A percentile compares a stretch with the other conserved stretches of the same genome.
Conservation (phyloP, 2,888 invertebrate species). For the Gandaritis pyraliata region DNA sequence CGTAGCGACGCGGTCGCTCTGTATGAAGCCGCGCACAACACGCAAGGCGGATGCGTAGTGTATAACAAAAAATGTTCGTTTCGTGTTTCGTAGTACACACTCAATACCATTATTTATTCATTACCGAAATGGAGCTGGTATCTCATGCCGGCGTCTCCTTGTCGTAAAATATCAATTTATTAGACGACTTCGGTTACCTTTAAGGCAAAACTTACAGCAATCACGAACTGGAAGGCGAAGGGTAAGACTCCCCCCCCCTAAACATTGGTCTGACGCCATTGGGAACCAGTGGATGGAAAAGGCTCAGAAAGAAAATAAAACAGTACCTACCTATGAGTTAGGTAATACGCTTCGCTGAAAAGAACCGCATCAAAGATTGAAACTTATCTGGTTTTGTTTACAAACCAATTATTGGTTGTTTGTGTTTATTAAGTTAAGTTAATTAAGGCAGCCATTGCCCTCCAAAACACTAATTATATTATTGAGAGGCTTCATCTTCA, state of each 20-base stretch:
- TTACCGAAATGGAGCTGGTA: conserved; percentile 30
- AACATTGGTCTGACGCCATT: too few species aligned
- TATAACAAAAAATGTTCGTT: too few species aligned
- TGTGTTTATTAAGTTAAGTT: conserved; percentile 8
- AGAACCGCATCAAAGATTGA: not conserved
- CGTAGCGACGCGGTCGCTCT: too few species aligned
- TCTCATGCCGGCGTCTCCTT: conserved; percentile 21
- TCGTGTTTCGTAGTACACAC: too few species aligned
- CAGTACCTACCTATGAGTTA: not conserved
- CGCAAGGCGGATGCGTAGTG: too few species aligned
- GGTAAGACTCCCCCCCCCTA: too few species aligned
- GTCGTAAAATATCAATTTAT: conserved; percentile 27
- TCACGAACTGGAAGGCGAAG: too few species aligned
- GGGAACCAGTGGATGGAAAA: too few species aligned
- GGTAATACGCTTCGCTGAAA: not conserved
- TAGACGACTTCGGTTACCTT: conserved; percentile 3
- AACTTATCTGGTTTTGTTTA: not conserved
- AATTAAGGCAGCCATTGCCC: conserved; percentile 17
- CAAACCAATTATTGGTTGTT: conserved; percentile 3
- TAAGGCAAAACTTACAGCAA: not conserved
- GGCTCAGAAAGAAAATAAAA: too few species aligned
- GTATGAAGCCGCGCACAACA: too few species aligned
- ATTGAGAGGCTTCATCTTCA: conserved; percentile 12
- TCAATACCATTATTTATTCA: conserved; percentile 37
- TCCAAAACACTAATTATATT: conserved; percentile 15